These are phyloP conservation scores for Etheostoma nigrum DNA, from an alignment of 2,797 vertebrate species.

Conservation along the genomic window DNA sequence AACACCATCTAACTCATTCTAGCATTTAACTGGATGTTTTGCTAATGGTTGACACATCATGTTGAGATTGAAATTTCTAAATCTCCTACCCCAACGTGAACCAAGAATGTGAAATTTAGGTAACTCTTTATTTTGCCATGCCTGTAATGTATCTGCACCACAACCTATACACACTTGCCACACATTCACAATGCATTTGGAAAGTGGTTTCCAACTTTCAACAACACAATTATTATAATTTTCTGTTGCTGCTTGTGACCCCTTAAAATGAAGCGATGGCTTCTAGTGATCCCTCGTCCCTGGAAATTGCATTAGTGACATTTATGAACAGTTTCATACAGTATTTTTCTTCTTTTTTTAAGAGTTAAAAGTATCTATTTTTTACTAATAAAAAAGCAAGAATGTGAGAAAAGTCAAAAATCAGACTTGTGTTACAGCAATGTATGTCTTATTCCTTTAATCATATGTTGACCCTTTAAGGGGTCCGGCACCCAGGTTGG, in stretches of 20 bases:
- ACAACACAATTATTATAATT: too few species aligned
- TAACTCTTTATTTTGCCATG: background rate
- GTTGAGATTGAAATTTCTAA: background rate
- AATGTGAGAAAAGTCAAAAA: background rate
- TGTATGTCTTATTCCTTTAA: background rate
- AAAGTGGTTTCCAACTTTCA: background rate
- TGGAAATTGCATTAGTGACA: too few species aligned
- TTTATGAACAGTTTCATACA: too few species aligned
- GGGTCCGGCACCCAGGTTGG: background rate
- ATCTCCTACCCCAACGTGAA: background rate
- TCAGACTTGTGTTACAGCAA: too few species aligned
- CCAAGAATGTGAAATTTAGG: background rate
- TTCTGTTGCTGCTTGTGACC: background rate
- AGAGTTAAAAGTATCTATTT: too few species aligned
- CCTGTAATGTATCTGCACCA: background rate
- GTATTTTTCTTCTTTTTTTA: too few species aligned
- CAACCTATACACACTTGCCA: background rate
- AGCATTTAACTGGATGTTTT: constrained; percentile 15
- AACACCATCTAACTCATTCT: constrained; percentile 29
- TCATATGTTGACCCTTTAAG: background rate
- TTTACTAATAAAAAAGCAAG: background rate
- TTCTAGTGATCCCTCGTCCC: too few species aligned
- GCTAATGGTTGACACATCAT: background rate
- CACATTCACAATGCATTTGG: background rate
- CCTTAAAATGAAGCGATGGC: too few species aligned